Conservation (phyloP, 2,888 invertebrate genomes). For the Campoplex nolae region DNA sequence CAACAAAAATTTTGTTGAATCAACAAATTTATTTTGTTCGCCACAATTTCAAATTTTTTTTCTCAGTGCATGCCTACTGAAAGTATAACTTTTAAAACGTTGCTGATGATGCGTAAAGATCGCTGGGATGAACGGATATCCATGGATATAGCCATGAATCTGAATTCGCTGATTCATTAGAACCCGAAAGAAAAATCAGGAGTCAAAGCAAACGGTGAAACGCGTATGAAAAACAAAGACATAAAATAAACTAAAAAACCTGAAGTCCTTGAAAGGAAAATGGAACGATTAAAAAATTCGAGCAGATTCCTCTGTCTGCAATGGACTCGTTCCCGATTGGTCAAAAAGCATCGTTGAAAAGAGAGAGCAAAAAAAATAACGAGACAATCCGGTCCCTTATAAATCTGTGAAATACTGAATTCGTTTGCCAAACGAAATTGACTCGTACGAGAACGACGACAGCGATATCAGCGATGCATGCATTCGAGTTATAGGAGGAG, state of each 20-base stretch:
- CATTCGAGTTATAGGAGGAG: conserved; percentile 45
- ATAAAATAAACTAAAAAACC: no score
- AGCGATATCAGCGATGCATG: conserved; percentile 61
- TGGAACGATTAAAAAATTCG: background rate
- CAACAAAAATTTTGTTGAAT: no score
- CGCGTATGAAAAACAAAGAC: no score
- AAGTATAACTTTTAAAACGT: background rate
- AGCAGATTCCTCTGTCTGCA: background rate
- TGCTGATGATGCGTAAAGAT: background rate
- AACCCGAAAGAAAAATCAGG: background rate
- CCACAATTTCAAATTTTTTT: no score
- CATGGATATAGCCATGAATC: background rate
- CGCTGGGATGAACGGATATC: background rate
- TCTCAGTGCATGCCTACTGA: background rate
- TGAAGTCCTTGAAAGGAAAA: background rate
- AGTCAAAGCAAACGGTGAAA: background rate
- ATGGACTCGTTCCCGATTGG: background rate
- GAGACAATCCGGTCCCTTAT: conserved; percentile 22
- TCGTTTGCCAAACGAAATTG: conserved; percentile 60
- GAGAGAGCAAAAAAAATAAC: background rate
- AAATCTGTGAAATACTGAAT: conserved; percentile 60
- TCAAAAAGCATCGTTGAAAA: background rate
- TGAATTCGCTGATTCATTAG: background rate
- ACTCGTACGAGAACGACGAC: conserved; percentile 62
- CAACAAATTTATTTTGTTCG: no score